Base-by-base conservation (phyloP, 2,797 vertebrate species). In the Arctocebus calabarensis region DNA sequence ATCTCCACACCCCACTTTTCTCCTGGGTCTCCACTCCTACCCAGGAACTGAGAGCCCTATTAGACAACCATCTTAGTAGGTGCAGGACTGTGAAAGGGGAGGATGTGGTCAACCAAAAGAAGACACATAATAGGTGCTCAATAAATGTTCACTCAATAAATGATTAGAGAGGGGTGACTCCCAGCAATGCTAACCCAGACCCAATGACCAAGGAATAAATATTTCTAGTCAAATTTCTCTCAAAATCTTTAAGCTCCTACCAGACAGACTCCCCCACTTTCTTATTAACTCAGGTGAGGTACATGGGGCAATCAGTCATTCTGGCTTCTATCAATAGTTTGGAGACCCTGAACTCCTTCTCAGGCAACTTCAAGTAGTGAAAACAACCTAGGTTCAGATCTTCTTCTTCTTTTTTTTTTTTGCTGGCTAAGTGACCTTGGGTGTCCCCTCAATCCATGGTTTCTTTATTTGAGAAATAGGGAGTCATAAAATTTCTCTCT, bases 61-160 rank as follows among this genome's bases (percentile, higher is more conserved):
- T 64, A 88, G 59, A 34, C 82, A 68, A 34, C 66, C 79, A 86
- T 88, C 85, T 92, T 64, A 73, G 48, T 29, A 88, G 32, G 8
- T 14, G 34, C 29, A 37, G 12, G 70, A 81, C 6, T 62, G 34
- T 64, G 48, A 61, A 89, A 94, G 27, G 52, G 34, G 34, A 66
- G 6, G 37, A 6, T 73, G 16, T 89, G 25, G 52, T 55, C 61
- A 87, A 45, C 84, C 25, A 77, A 92, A 97, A 92, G 70, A 92
- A 75, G 61, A 91, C 71, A 82, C 40, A 43, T 82, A 96, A 32
- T 95, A 97, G 73, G 29, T 94, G 89, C 93, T 97, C 88, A 95
- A 32, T 96, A 92, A 97, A 96, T 79, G 55, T 88, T 92, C 70
- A 81, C 66, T 48, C 32, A 66, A 1, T n/a, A 71, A 88, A 11